These are phyloP conservation scores for Galerucella nymphaeae DNA, from an alignment of 2,888 invertebrate genomes.

Conservation along the genomic window DNA sequence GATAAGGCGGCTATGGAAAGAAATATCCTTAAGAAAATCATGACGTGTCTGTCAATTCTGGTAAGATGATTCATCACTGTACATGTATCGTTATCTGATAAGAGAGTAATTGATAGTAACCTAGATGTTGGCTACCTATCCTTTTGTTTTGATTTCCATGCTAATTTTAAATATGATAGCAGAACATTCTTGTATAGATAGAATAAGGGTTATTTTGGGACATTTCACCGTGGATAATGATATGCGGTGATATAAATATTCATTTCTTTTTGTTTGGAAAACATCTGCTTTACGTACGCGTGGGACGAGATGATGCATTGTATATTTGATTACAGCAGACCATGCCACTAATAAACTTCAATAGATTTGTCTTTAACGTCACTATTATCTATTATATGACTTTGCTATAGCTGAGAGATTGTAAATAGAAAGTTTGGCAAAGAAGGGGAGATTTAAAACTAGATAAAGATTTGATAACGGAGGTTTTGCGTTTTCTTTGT, in stretches of 20 bases:
- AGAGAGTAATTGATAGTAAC: conserved; percentile 44
- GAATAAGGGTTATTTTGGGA: conserved; percentile 52
- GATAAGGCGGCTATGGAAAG: conserved; percentile 78
- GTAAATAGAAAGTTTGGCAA: conserved; percentile 64
- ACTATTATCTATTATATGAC: conserved; percentile 16
- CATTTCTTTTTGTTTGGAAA: conserved; percentile 56
- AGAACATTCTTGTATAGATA: conserved; percentile 56
- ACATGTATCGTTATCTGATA: conserved; percentile 23
- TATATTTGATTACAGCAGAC: conserved; percentile 59
- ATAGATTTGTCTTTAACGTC: conserved; percentile 18
- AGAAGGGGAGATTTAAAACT: conserved; percentile 49
- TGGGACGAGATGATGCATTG: conserved; percentile 55
- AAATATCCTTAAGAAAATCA: conserved; percentile 72
- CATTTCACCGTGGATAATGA: conserved; percentile 46
- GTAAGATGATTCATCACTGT: conserved; percentile 69
- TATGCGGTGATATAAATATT: conserved; percentile 59
- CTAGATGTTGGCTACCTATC: conserved; percentile 47
- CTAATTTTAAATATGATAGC: conserved; percentile 49
- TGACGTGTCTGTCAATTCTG: conserved; percentile 83
- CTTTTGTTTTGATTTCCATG: conserved; percentile 46
- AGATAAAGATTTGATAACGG: conserved; percentile 48
- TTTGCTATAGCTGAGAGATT: conserved; percentile 46
- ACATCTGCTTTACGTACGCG: conserved; percentile 53
- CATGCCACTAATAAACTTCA: conserved; percentile 44
- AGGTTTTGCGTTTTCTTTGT: conserved; percentile 45